Evolutionary conservation across 2,888 invertebrate genomes (phyloP), one percentile per base, ranked within the genome.

Genomic region (Drosophila meridiana): DNA sequence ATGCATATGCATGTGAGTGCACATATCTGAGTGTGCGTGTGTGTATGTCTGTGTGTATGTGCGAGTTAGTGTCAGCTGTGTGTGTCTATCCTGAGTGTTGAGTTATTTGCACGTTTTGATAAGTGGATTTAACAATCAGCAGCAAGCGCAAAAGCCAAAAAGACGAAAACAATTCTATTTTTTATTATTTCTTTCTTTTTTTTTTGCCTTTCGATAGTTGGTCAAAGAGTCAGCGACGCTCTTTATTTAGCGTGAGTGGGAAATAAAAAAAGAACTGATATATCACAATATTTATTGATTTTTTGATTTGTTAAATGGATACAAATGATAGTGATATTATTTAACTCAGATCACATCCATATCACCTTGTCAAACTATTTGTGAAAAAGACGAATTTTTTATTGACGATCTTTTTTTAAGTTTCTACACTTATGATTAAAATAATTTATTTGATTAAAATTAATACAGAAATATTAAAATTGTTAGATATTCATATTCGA

Each of bases 21-120:
- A n/a, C 43, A 11, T 47, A 9, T 42, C 55, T 40, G 28, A 14
- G 47, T 47, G 55, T 38, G 26, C 36, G 28, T 13, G 47, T 47
- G 55, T 32, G 30, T 43, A 3, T 42, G 53, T 47, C n/a, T 52
- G 48, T 38, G 26, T 56, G 4, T 63, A 40, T 63, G 30, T 57
- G 56, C 50, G 45, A 38, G 43, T 26, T 42, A 64, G 55, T 62
- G 70, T 66, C 67, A 67, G 56, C 40, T 67, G 64, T 69, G 62
- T 67, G 73, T 61, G 48, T 80, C 78, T 76, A 77, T 76, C 76
- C 79, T 36, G 69, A 65, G 69, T 83, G 77, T 81, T 75, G 74
- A 87, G 84, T 86, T 85, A 85, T 87, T 87, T 85, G 88, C 85
- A 85, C 85, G 88, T 88, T 86, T 88, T 88, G 84, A 86, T 88